phyloP scores from a whole-genome alignment of 2,888 invertebrate species.

The Pollenia amentaria region DNA sequence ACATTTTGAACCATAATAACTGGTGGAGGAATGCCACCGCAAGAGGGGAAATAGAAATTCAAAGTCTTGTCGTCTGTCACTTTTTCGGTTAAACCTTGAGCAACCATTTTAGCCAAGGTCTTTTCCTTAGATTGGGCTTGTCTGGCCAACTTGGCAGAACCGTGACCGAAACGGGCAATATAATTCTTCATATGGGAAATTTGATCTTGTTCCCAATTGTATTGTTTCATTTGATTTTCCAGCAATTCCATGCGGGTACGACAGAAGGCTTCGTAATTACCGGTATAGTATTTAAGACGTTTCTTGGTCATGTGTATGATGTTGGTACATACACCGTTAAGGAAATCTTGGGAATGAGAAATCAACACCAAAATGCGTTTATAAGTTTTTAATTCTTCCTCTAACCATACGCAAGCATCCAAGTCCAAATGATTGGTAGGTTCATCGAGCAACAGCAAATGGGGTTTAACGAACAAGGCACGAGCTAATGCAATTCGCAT shows the following conservation, averaged over 20 bases:
- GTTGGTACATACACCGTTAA: constrained; percentile 98
- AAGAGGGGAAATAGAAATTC: constrained; percentile 97
- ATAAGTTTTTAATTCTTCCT: constrained; percentile 98
- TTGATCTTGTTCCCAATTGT: constrained; percentile 99
- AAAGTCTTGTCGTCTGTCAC: constrained; percentile 95
- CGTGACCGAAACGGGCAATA: constrained; percentile 99
- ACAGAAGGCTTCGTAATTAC: constrained; percentile 98
- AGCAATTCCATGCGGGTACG: constrained; percentile 96
- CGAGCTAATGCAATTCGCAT: constrained; percentile 99
- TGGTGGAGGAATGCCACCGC: constrained; percentile 98
- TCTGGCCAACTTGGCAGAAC: constrained; percentile 98
- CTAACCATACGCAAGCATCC: constrained; percentile 99
- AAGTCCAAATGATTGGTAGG: constrained; percentile 99
- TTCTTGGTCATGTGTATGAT: constrained; percentile 98
- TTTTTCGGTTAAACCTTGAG: constrained; percentile 98
- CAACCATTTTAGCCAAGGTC: constrained; percentile 99
- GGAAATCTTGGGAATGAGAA: constrained; percentile 99
- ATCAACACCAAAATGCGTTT: constrained; percentile 98
- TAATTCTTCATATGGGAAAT: constrained; percentile 99
- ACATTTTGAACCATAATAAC: constrained; percentile 99
- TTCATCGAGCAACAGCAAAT: constrained; percentile 97
- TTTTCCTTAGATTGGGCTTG: constrained; percentile 99
- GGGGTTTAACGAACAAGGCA: constrained; percentile 98
- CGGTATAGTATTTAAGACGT: constrained; percentile 97
- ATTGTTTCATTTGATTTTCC: constrained; percentile 99